Conservation (phyloP, 2,888 invertebrate species). For the Lomographa bimaculata region DNA sequence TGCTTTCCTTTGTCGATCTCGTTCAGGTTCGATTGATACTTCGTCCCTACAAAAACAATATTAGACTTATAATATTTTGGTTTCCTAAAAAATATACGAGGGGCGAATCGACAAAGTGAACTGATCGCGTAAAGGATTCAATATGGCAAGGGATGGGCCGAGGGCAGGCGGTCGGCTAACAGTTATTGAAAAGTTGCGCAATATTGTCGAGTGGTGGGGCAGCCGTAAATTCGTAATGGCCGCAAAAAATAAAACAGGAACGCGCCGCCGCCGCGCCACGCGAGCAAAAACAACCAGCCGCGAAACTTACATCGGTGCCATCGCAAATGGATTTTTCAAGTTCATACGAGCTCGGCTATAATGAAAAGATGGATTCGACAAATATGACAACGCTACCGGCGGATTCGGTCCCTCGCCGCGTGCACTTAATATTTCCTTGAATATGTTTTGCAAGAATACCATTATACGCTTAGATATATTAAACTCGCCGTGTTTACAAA, state of each 20-base stretch:
- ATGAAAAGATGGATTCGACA: constrained; percentile 29
- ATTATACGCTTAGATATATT: constrained; percentile 32
- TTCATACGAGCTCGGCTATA: constrained; percentile 42
- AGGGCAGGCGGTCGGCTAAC: constrained; percentile 59
- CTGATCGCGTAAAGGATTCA: constrained; percentile 74
- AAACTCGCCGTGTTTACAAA: constrained; percentile 43
- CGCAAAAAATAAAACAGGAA: constrained; percentile 76
- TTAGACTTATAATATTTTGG: constrained; percentile 27
- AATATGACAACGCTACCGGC: constrained; percentile 28
- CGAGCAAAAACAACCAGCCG: constrained; percentile 70
- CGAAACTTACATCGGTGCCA: constrained; percentile 60
- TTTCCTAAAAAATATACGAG: constrained; percentile 36
- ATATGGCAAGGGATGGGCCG: constrained; percentile 66
- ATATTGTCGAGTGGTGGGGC: constrained; percentile 78
- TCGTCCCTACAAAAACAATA: constrained; percentile 83
- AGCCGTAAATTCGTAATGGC: constrained; percentile 81
- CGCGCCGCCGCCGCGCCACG: constrained; percentile 36
- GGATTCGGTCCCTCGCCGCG: constrained; percentile 19
- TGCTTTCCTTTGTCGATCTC: constrained; percentile 92
- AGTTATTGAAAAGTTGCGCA: constrained; percentile 83
- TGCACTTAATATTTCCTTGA: constrained; percentile 30
- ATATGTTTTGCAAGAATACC: constrained; percentile 31
- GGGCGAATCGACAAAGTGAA: constrained; percentile 46
- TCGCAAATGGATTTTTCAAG: constrained; percentile 72
- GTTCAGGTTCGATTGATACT: constrained; percentile 90